Conservation (phyloP, 92 coral and sea anemone species). For the Porites evermanni region DNA sequence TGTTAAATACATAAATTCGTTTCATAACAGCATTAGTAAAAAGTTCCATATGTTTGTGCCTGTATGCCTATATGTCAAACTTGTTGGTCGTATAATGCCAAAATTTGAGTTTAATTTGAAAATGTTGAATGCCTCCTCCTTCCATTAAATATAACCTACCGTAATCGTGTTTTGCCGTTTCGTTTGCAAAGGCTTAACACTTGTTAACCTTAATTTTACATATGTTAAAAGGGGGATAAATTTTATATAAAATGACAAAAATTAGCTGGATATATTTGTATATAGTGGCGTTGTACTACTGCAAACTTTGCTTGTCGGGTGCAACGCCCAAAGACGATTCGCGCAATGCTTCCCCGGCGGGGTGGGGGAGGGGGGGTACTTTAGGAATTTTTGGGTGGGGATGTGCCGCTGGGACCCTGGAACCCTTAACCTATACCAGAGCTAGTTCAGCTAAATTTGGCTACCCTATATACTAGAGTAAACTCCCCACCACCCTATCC, state of each 20-base stretch:
- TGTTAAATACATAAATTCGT: no score
- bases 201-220: background rate
- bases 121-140: background rate
- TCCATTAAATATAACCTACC: background rate
- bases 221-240: no score
- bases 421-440: no score
- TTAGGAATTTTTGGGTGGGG: no score
- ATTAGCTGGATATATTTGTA: no score
- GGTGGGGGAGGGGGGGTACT: no score
- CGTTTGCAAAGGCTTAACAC: constrained; percentile 1
- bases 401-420: no score
- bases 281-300: constrained; percentile 1
- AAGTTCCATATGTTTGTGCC: background rate
- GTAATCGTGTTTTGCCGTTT: background rate
- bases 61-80: background rate
- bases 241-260: no score
- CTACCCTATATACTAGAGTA: no score
- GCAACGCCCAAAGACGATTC: background rate
- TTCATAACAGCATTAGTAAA: background rate
- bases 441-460: no score
- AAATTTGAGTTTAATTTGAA: no score
- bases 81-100: background rate
- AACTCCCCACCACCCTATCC: no score
- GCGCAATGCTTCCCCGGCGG: background rate
- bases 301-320: background rate